Percentiles rank a stretch among this genome's conserved stretches.
These are phyloP conservation scores for Orchesella cincta DNA, from an alignment of 1,140 invertebrate species.

Conservation along the genomic window DNA sequence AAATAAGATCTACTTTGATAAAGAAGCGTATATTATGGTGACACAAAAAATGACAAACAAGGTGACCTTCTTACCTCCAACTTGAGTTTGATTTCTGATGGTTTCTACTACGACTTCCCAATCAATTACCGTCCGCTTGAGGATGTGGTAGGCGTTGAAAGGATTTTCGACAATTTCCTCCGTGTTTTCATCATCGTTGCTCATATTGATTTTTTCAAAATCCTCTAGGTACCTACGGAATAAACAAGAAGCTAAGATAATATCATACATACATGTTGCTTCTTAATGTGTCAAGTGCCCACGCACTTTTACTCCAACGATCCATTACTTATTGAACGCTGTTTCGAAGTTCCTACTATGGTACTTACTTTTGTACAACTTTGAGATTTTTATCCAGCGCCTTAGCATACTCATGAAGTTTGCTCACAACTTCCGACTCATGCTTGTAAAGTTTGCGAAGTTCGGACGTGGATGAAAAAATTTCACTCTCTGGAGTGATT, in stretches of 20 bases:
- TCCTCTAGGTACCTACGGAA: constrained; percentile 44
- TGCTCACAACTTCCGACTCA: constrained; percentile 41
- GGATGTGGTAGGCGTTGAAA: constrained; percentile 45
- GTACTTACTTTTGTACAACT: constrained; percentile 43
- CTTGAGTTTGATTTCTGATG: constrained; percentile 42
- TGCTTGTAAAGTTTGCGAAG: constrained; percentile 42
- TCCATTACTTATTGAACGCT: background rate
- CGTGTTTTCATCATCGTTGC: constrained; percentile 17
- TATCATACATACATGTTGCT: background rate
- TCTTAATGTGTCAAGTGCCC: background rate
- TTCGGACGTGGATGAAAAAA: constrained; percentile 44
- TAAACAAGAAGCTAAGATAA: background rate
- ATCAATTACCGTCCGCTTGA: constrained; percentile 44
- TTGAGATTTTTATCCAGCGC: constrained; percentile 38
- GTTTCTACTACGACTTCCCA: constrained; percentile 41
- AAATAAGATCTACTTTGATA: too few species aligned
- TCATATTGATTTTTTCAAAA: constrained; percentile 26
- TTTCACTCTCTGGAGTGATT: constrained; percentile 37
- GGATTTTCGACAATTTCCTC: constrained; percentile 42
- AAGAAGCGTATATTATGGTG: too few species aligned
- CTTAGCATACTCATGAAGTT: constrained; percentile 40
- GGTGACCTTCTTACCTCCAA: constrained; percentile 31
- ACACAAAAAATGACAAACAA: too few species aligned
- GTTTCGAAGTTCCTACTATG: background rate
- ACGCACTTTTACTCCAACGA: background rate